Evolutionary conservation across 2,888 invertebrate species (phyloP), one percentile per base, ranked within the genome.

Genomic region (Ceramica pisi): DNA sequence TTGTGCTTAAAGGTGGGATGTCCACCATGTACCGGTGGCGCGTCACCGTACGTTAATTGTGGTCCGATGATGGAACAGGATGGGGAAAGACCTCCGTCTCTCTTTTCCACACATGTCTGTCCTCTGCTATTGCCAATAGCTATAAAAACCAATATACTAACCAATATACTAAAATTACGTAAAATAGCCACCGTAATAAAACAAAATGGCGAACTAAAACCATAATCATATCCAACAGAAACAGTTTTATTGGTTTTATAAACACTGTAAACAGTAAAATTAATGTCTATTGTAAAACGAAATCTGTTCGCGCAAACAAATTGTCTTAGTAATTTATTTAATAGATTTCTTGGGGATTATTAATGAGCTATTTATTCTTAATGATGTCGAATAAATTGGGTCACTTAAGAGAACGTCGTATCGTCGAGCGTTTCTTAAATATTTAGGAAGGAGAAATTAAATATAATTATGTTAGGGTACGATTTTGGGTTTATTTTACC

Each of bases 301-400:
- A 85, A 83, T 83, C 80, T 59, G 80, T 83, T 85, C 70, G 26
- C 16, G n/a, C 57, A 46, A 71, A 74, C 71, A 82, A 82, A 75
- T 75, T 65, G 67, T 68, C 31, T 10, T 8, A 51, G 67, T 75
- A 72, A 82, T 85, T 83, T 64, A 80, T 73, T 83, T 73, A 69
- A 85, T 85, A 71, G 75, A 70, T 75, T 80, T 73, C 67, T 69
- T 60, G 21, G 21, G 48, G 53, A 71, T 75, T 83, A 83, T 85
- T 71, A 83, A 85, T 77, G 86, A 68, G 71, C 66, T 80, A 75
- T 80, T 83, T 83, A 85, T 80, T 80, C 68, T 70, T 77, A 77
- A 83, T 77, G 74, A 85, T 80, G 71, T 81, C 51, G 41, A 71
- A 75, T 83, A 77, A 83, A 83, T 83, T 85, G 66, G 78, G 74